phyloP scores from a whole-genome alignment of 2,113 vertebrate genomes.

The Lophotis ruficrista region DNA sequence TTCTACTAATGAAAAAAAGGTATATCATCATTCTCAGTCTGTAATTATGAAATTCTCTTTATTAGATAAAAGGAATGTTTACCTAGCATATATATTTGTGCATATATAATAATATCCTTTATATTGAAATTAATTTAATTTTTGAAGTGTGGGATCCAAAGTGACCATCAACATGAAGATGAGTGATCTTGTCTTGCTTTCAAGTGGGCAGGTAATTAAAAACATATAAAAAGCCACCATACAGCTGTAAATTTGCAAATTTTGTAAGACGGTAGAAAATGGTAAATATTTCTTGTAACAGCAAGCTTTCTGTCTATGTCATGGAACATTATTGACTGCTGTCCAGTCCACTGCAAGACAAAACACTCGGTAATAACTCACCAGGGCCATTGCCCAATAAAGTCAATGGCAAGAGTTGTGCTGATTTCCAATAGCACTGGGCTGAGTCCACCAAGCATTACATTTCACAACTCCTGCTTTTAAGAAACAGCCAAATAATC shows the following conservation, averaged over 20 bases:
- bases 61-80: not conserved
- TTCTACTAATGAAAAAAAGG: not conserved
- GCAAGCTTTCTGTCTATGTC: conserved; percentile 13
- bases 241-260: not conserved
- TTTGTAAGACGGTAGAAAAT: not conserved
- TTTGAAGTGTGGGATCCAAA: not conserved
- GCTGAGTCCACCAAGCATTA: not conserved
- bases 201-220: not conserved
- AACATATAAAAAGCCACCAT: not conserved
- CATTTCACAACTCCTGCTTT: conserved; percentile 7
- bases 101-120: not conserved
- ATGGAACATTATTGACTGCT: conserved; percentile 29
- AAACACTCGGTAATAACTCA: not conserved
- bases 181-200: not conserved
- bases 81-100: not conserved
- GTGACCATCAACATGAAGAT: not conserved
- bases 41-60: not conserved
- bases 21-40: not conserved
- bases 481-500: conserved; percentile 15
- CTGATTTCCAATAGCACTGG: not conserved
- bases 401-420: not conserved
- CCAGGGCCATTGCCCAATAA: not conserved
- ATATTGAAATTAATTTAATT: not conserved
- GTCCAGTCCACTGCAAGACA: not conserved
- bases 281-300: conserved; percentile 8